Evolutionary conservation across 2,113 vertebrate species (phyloP).

Genomic region (Hemichromis elongatus): DNA sequence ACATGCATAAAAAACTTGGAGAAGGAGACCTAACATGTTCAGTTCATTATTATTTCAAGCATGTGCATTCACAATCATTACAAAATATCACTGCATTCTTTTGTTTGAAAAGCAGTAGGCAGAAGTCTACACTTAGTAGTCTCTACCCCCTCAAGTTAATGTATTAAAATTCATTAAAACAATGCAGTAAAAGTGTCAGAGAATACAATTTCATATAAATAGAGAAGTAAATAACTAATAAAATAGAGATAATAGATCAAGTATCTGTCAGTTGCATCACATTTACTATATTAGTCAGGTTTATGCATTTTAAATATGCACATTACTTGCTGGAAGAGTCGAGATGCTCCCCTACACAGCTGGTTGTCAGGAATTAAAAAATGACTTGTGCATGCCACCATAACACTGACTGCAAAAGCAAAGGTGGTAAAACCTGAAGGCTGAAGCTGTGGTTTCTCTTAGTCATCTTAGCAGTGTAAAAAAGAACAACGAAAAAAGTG

Average conservation of each 20-base stretch:
- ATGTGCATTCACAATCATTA: too few species aligned
- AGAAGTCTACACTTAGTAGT: too few species aligned
- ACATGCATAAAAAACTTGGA: not conserved
- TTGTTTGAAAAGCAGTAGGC: too few species aligned
- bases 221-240: not conserved
- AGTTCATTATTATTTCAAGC: too few species aligned
- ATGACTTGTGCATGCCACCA: not conserved
- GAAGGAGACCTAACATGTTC: not conserved
- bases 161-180: rapidly evolving
- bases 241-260: not conserved
- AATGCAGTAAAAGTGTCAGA: not conserved
- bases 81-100: too few species aligned
- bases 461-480: not conserved
- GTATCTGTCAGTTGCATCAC: not conserved
- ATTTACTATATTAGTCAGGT: not conserved
- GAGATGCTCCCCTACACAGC: not conserved
- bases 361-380: not conserved
- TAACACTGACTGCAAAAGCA: not conserved
- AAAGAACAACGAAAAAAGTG: not conserved
- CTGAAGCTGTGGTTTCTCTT: not conserved
- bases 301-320: too few species aligned
- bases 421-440: not conserved
- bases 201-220: not conserved
- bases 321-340: too few species aligned
- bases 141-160: too few species aligned